Evolutionary conservation across 2,113 vertebrate genomes (phyloP).

Genomic region (Chloebia gouldiae): DNA sequence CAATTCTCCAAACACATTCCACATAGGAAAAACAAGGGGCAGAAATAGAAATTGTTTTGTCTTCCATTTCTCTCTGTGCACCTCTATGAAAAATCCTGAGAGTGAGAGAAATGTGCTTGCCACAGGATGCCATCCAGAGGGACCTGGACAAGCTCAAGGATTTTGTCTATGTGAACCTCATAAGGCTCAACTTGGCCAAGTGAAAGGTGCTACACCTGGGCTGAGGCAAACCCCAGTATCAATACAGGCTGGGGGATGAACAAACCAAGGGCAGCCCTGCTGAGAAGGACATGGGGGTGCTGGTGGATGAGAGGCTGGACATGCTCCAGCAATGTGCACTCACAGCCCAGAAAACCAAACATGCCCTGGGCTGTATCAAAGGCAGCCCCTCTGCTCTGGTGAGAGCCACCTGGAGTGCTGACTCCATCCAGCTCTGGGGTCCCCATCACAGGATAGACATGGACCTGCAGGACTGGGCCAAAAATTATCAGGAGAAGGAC

Average conservation of each 20-base stretch:
- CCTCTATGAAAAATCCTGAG: too few relatives aligned
- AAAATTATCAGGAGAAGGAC: neutral
- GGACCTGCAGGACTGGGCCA: accelerated
- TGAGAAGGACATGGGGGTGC: accelerated
- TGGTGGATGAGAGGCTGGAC: neutral
- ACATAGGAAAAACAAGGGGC: too few relatives aligned
- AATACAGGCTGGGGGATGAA: neutral
- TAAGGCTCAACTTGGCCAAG: neutral
- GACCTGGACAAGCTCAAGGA: neutral
- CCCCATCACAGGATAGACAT: neutral
- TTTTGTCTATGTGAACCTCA: accelerated
- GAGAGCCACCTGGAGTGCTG: neutral
- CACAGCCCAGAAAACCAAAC: accelerated
- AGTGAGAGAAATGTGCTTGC: too few relatives aligned
- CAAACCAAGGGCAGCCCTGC: neutral
- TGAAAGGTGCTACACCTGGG: neutral
- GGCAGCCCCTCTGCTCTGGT: neutral
- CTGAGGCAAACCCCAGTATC: accelerated
- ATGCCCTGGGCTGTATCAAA: accelerated
- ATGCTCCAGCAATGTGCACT: accelerated
- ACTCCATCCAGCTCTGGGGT: neutral
- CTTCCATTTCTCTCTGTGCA: too few relatives aligned
- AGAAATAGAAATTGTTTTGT: too few relatives aligned
- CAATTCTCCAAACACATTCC: too few relatives aligned
- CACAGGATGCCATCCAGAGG: neutral